Conservation (phyloP, 2,888 invertebrate genomes). For the Latheticus oryzae region DNA sequence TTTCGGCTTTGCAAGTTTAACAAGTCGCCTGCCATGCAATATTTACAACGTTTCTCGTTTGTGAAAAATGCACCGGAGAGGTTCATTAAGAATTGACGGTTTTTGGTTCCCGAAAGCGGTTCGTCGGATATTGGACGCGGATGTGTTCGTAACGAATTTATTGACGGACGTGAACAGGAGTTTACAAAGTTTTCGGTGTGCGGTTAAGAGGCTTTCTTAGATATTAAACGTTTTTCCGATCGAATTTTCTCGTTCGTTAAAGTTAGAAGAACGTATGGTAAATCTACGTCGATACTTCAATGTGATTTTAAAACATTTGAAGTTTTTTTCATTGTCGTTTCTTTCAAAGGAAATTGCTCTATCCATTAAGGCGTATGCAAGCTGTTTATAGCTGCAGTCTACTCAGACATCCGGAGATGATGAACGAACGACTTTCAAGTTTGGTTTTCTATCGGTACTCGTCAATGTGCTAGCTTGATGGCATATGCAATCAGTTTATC, state of each 20-base stretch:
- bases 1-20: too few relatives aligned
- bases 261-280: neutral
- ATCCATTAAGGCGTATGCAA: slow-evolving; percentile 5
- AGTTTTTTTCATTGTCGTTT: neutral
- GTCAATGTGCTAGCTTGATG: too few relatives aligned
- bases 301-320: neutral
- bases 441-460: too few relatives aligned
- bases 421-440: too few relatives aligned
- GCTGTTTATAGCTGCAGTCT: neutral
- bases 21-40: too few relatives aligned
- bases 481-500: too few relatives aligned
- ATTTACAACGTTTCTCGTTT: slow-evolving; percentile 1
- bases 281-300: neutral
- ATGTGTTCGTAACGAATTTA: slow-evolving; percentile 16
- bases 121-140: slow-evolving; percentile 3
- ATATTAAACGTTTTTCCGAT: neutral
- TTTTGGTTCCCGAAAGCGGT: neutral
- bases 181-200: slow-evolving; percentile 2
- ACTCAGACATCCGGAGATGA: neutral
- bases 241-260: neutral
- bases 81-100: slow-evolving; percentile 11
- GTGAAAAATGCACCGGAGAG: slow-evolving; percentile 10
- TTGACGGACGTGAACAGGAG: slow-evolving; percentile 14
- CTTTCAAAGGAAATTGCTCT: neutral
- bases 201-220: neutral